phyloP scores from a whole-genome alignment of 2,797 vertebrate genomes.

The Ptychadena robeensis region DNA sequence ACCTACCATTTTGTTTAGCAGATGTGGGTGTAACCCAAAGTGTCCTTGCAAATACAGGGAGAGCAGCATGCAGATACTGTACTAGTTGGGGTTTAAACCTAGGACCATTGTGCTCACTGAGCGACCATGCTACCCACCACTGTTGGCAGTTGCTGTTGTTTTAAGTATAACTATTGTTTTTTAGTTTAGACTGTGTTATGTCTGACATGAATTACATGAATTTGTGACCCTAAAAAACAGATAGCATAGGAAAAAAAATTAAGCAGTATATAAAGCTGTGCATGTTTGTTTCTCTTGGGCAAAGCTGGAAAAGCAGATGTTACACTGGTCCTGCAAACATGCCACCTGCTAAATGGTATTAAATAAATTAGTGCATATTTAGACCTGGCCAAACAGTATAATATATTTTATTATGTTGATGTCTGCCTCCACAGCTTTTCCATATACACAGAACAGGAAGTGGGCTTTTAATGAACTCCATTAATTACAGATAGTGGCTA shows the following conservation, averaged over 20 bases:
- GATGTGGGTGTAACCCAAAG: too few relatives aligned
- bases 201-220: background rate
- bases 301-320: background rate
- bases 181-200: too few relatives aligned
- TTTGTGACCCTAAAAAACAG: background rate
- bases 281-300: background rate
- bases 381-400: background rate
- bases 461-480: conserved; percentile 37
- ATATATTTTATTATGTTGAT: conserved; percentile 27
- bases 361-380: conserved; percentile 40
- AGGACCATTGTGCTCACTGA: too few relatives aligned
- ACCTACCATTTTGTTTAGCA: too few relatives aligned
- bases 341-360: conserved; percentile 6
- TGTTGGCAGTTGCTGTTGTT: too few relatives aligned
- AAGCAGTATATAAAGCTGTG: background rate
- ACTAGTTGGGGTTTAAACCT: too few relatives aligned
- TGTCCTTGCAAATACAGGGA: too few relatives aligned
- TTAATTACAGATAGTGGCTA: conserved; percentile 31
- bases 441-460: conserved; percentile 42
- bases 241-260: background rate
- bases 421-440: conserved; percentile 30
- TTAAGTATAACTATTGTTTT: too few relatives aligned
- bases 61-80: too few relatives aligned
- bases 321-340: background rate
- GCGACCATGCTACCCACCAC: too few relatives aligned